phyloP scores from a whole-genome alignment of 2,113 vertebrate genomes.

The Neotoma lepida region DNA sequence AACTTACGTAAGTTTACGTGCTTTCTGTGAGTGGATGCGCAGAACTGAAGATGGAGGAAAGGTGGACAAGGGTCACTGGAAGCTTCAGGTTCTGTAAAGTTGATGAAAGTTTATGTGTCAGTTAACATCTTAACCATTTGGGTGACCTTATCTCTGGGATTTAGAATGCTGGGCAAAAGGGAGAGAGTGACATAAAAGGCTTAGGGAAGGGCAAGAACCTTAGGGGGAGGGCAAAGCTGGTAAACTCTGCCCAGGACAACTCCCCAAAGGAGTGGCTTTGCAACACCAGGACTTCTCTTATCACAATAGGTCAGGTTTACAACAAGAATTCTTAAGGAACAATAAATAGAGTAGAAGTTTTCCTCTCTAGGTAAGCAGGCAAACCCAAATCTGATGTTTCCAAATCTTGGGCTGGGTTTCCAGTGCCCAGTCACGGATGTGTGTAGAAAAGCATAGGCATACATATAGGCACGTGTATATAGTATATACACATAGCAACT shows the following conservation, averaged over 20 bases:
- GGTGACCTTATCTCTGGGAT: background rate
- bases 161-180: conserved; percentile 20
- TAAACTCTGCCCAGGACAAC: conserved; percentile 20
- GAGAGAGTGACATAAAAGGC: background rate
- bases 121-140: background rate
- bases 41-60: background rate
- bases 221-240: background rate
- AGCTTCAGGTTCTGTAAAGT: background rate
- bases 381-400: background rate
- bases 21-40: background rate
- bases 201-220: background rate
- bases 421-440: background rate
- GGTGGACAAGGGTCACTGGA: background rate
- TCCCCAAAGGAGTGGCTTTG: conserved; percentile 30
- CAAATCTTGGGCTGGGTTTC: background rate
- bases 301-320: background rate
- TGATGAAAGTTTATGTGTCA: background rate
- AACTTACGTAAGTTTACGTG: background rate
- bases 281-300: background rate
- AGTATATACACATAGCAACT: background rate
- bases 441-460: background rate
- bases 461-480: too few species aligned
- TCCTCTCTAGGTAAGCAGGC: background rate
- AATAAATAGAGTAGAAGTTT: background rate
- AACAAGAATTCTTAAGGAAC: background rate